Conservation (phyloP, 2,888 invertebrate species). For the Strigamia transsilvanica region DNA sequence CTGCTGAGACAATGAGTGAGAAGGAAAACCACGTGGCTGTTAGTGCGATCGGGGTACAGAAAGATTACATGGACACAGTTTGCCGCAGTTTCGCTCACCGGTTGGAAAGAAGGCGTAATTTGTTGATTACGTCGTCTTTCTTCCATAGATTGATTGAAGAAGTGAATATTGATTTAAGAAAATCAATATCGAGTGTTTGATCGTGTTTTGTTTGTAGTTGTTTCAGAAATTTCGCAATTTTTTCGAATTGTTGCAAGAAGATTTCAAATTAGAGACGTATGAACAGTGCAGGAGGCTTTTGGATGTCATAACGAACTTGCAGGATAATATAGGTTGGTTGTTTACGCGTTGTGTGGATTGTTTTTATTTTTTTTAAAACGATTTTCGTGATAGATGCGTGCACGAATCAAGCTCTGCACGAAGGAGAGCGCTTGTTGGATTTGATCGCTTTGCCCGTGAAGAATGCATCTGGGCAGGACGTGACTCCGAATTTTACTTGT, state of each 20-base stretch:
- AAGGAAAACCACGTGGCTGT: constrained; percentile 65
- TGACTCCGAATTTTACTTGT: constrained; percentile 72
- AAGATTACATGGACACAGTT: constrained; percentile 83
- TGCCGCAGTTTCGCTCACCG: constrained; percentile 79
- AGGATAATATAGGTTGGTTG: constrained; percentile 38
- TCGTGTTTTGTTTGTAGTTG: constrained; percentile 60
- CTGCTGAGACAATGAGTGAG: constrained; percentile 70
- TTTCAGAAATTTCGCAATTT: constrained; percentile 62
- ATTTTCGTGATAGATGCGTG: not conserved
- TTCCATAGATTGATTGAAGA: constrained; percentile 80
- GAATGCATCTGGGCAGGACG: constrained; percentile 76
- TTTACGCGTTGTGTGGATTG: not conserved
- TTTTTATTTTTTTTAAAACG: not conserved
- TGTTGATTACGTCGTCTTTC: constrained; percentile 77
- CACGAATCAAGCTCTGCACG: constrained; percentile 39
- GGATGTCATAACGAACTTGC: not conserved
- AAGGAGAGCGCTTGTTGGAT: constrained; percentile 53
- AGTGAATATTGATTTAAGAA: constrained; percentile 62
- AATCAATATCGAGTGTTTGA: constrained; percentile 50
- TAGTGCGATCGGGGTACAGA: constrained; percentile 75
- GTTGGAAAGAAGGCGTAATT: constrained; percentile 76
- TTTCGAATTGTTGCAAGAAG: constrained; percentile 61
- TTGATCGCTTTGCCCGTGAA: constrained; percentile 73
- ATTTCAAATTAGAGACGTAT: not conserved
- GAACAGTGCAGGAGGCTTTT: constrained; percentile 3